These are phyloP conservation scores for Phortica magna DNA, from an alignment of 2,888 invertebrate genomes.

Conservation along the genomic window DNA sequence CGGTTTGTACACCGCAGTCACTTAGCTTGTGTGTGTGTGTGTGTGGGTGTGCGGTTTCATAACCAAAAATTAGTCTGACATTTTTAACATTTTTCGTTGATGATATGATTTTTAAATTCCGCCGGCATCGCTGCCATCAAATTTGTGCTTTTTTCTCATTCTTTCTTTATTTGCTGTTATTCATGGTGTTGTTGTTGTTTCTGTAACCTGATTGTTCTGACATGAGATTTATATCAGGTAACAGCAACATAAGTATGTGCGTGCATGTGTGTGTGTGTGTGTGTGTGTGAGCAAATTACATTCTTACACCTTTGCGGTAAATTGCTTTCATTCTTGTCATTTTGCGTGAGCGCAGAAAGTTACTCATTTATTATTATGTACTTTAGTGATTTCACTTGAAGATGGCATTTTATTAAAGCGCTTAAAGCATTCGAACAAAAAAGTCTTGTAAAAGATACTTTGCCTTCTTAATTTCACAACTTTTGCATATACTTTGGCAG, in stretches of 20 bases:
- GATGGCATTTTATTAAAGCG: not conserved
- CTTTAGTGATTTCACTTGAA: not conserved
- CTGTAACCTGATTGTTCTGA: conserved; percentile 22
- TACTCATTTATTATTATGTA: not conserved
- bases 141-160: conserved; percentile 18
- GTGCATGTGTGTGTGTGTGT: not conserved
- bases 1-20: not conserved
- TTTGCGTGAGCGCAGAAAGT: not conserved
- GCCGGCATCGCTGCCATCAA: conserved; percentile 24
- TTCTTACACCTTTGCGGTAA: conserved; percentile 16
- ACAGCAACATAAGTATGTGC: no score
- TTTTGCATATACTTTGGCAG: no score
- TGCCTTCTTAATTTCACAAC: no score
- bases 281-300: conserved; percentile 7
- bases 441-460: not conserved
- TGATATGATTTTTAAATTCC: conserved; percentile 33
- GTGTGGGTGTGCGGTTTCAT: conserved; percentile 16
- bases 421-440: no score
- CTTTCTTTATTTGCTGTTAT: not conserved
- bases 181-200: conserved; percentile 11
- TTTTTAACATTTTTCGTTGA: conserved; percentile 30
- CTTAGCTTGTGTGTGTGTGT: conserved; percentile 1
- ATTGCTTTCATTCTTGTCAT: not conserved
- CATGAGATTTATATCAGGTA: conserved; percentile 27
- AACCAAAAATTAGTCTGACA: conserved; percentile 33